Base-by-base conservation (phyloP, 2,797 vertebrate species). In the Brachymystax lenok region DNA sequence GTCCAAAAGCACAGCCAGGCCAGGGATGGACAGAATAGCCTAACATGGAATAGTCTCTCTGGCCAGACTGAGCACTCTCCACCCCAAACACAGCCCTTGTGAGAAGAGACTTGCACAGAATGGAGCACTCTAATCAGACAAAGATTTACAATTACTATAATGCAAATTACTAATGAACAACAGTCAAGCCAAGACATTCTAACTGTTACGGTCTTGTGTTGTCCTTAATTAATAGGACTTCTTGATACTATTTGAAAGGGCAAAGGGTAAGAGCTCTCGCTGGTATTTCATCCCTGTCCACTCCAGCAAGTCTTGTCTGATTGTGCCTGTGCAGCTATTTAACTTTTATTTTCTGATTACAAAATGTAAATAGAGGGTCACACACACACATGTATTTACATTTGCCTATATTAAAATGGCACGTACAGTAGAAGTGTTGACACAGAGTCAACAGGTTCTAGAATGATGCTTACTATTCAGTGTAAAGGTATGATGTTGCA, bases 311-410 rank as follows among this genome's bases (percentile, higher is more conserved):
- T 68, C 27, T 46, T 12, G 3, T 33, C n/a, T 68, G 17, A 33
- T 68, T 33, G 66, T 68, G 66, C 66, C 27, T 68, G 66, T 68
- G 28, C 28, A 68, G 21, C 59, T 24, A 68, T 46, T 13, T 70
- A 70, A 70, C 4, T 51, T 69, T 10, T 24, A 51, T 70, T 46
- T 70, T 1, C 69, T 70, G 13, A 61, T 69, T 71, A 46, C 40
- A 46, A 46, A 46, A 46, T 46, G 40, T 46, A 46, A 46, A 46
- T 46, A 46, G 40, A 46, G 40, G 40, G 40, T 46, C 63, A 24
- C 61, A 63, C 28, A 63, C 28, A 64, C 61, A 27, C 63, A 64
- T 8, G 28, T 28, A 33, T 67, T 67, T 67, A 17, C 28, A 67
- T 33, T 67, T 3, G 13, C 12, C 28, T 33, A 6, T 33, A 28